Conservation (phyloP, 2,113 vertebrate genomes). For the Trogon melanurus region DNA sequence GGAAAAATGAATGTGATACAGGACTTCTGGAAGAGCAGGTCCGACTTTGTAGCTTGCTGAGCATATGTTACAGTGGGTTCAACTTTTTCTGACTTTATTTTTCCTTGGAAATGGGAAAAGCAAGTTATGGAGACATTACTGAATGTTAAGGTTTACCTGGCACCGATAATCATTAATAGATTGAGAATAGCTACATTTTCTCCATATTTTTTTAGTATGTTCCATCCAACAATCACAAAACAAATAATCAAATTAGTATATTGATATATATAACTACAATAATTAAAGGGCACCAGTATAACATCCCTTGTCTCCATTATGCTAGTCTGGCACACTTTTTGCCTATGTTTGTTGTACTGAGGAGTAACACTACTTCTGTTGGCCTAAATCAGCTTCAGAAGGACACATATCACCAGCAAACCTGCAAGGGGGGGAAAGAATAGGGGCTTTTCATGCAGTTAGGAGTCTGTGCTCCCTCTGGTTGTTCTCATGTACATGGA, state of each 20-base stretch:
- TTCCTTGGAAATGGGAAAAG: background rate
- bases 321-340: background rate
- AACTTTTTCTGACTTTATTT: background rate
- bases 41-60: background rate
- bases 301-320: background rate
- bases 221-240: background rate
- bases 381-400: background rate
- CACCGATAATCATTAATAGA: background rate
- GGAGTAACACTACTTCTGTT: background rate
- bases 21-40: background rate
- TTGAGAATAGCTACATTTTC: background rate
- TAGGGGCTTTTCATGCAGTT: background rate
- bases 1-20: background rate
- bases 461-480: background rate
- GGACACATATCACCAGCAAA: background rate
- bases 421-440: background rate
- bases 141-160: background rate
- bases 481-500: background rate
- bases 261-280: background rate
- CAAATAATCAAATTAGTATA: background rate
- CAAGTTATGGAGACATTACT: background rate
- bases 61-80: background rate
- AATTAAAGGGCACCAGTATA: background rate
- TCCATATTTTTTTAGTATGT: background rate
- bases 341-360: background rate